Base-by-base conservation (phyloP, 1,140 invertebrate species). In the Eupristina koningsbergeri region DNA sequence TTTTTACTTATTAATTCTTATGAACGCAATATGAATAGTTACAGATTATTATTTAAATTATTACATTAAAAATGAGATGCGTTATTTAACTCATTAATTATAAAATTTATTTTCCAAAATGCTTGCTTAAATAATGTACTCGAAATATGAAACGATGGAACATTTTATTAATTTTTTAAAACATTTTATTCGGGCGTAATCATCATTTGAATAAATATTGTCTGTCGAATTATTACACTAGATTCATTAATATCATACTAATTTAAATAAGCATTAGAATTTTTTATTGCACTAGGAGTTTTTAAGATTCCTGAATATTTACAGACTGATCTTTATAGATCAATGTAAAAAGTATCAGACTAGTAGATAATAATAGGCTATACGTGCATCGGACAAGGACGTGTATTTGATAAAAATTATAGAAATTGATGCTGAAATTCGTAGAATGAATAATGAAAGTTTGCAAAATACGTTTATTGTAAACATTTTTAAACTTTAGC, bases 1-100 rank as follows among this genome's bases (percentile, higher is more conserved):
- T 71, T 71, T 71, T 71, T 71, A 71, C 67, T 71, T 36, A n/a
- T 71, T 71, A 71, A 36, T 41, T 41, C 15, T 36, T 71, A n/a
- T n/a, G n/a, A n/a, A n/a, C 7, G 67, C 36, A 9, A 22, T 39
- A 39, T 13, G 64, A 69, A 69, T 69, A 15, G 22, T n/a, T n/a
- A 22, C 6, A 26, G 36, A 71, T 71, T n/a, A 71, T 71, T 71
- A 41, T 71, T 69, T 39, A 71, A 71, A 71, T 71, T 22, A n/a
- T 41, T 41, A 26, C 41, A 71, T 11, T 71, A 26, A 41, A 71
- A 71, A 39, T 13, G 39, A 71, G 19, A 36, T 41, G 0, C 13
- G 19, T 71, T 41, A 41, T 71, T 71, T 71, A n/a, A 41, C 67
- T 6, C 15, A 41, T n/a, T 36, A 41, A 71, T 41, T 15, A 41